These are phyloP conservation scores for Mongoloraphidia duomilia DNA, from an alignment of 2,888 invertebrate genomes.

Conservation along the genomic window DNA sequence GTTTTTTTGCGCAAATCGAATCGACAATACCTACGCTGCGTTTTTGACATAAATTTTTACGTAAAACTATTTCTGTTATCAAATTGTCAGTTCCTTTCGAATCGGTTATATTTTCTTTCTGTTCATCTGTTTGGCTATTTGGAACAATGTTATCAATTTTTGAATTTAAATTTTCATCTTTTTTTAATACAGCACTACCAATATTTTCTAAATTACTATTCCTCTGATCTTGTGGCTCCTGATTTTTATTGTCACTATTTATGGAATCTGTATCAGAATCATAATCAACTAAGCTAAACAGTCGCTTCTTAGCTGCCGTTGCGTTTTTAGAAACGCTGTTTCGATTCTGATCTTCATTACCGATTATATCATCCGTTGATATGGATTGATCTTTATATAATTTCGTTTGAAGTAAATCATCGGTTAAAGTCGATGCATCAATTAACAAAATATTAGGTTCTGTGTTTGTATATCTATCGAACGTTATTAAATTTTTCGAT, in stretches of 20 bases:
- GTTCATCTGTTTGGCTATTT: no score
- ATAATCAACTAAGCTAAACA: conserved; percentile 7
- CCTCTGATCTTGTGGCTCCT: no score
- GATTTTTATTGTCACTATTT: not conserved
- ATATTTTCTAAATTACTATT: no score
- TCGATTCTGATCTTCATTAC: not conserved
- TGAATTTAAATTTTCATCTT: no score
- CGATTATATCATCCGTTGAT: not conserved
- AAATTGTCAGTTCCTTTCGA: conserved; percentile 12
- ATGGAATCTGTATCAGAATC: conserved; percentile 3
- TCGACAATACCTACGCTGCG: conserved; percentile 12
- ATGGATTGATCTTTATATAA: not conserved
- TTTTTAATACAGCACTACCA: no score
- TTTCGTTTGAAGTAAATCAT: not conserved
- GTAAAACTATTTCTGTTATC: conserved; percentile 25
- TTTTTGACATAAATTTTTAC: conserved; percentile 24
- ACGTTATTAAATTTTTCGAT: not conserved
- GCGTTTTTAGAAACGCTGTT: no score
- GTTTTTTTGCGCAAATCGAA: conserved; percentile 3
- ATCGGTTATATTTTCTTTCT: no score
- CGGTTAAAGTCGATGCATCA: not conserved
- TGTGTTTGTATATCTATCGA: conserved; percentile 1
- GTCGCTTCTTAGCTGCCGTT: not conserved
- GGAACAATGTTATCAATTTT: no score
- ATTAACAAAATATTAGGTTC: not conserved